Evolutionary conservation across 2,113 vertebrate genomes (phyloP).

Genomic region (Caranx ignobilis): DNA sequence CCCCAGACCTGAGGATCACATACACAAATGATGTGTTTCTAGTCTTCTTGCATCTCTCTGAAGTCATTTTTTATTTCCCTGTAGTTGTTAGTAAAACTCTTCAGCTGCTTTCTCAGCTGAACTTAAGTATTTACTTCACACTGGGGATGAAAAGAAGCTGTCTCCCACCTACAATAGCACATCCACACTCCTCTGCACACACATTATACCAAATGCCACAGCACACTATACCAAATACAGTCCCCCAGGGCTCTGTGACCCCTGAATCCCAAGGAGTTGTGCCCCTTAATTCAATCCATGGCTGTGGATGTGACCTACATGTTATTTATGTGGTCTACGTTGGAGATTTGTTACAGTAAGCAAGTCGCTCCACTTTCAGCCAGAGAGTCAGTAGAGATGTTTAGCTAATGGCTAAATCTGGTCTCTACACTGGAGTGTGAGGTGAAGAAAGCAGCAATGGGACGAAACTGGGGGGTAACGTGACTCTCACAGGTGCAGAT

Average conservation of each 20-base stretch:
- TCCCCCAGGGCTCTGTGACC: neutral
- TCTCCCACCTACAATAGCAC: neutral
- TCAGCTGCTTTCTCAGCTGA: neutral
- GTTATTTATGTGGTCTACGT: conserved; percentile 50
- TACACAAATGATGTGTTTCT: too few species aligned
- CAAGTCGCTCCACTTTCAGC: conserved; percentile 43
- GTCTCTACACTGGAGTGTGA: neutral
- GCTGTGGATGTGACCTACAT: conserved; percentile 57
- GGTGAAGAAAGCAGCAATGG: neutral
- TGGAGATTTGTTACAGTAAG: conserved; percentile 33
- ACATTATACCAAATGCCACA: neutral
- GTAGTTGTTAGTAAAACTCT: too few species aligned
- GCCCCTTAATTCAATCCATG: neutral
- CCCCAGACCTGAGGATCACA: too few species aligned
- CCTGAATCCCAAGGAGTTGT: neutral
- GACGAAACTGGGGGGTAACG: neutral
- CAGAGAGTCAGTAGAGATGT: neutral
- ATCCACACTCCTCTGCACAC: neutral
- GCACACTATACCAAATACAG: neutral
- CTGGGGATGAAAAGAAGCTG: neutral
- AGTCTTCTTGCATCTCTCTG: too few species aligned
- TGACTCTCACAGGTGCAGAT: neutral
- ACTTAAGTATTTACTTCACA: neutral
- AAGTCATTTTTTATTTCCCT: too few species aligned
- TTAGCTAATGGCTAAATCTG: neutral